Evolutionary conservation across 2,113 vertebrate genomes (phyloP).

Genomic region (human (Homo sapiens)): GRCh38 chr19:55667001-55667500

Average conservation of each 20-base stretch:
- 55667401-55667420: not conserved
- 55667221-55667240: not conserved
- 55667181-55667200: not conserved
- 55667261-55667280: rapidly evolving
- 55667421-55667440: not conserved
- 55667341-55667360: not conserved
- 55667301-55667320: not conserved
- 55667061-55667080: rapidly evolving
- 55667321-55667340: rapidly evolving
- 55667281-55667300: not conserved
- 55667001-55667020: not conserved
- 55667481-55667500: not conserved
- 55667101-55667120: not conserved
- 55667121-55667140: not conserved
- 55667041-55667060: not conserved
- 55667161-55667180: not conserved
- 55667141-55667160: rapidly evolving
- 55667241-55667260: not conserved
- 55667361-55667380: not conserved
- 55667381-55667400: too few species aligned
- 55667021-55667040: rapidly evolving
- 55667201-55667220: rapidly evolving
- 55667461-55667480: not conserved
- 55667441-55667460: not conserved
- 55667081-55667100: not conserved